Evolutionary conservation across 2,797 vertebrate genomes (phyloP), one percentile per base, ranked within the genome.

Genomic region (Capromys pilorides): DNA sequence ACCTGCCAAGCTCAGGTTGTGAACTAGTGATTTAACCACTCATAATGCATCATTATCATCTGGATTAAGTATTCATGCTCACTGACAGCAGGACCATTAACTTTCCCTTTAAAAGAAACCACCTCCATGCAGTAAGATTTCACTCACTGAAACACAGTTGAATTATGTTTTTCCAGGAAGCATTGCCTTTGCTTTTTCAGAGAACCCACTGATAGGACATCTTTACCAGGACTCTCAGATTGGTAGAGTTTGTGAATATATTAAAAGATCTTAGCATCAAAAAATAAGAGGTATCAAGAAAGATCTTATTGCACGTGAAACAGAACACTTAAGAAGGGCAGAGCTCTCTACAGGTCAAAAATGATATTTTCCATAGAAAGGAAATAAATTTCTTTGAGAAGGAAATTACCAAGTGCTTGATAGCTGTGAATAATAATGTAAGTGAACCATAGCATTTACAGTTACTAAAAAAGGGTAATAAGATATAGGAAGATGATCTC

Each of bases 41-140:
- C 54, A 80, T 79, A 85, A 88, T 86, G 71, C 41, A 81, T 61
- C 69, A 14, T 31, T 89, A 18, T 86, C 79, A 93, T 86, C 36
- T 64, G 21, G 14, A 85, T 94, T 66, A 93, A 88, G n/a, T 78
- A 78, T 93, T 96, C 93, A 71, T 22, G 39, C n/a, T 78, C 9
- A 22, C 11, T 91, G 80, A 85, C 59, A 96, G 79, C 3, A 88
- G 26, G 16, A 28, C 81, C 80, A 59, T 80, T 86, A 80, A 62
- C 57, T 92, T 77, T 82, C 54, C 67, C 75, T 88, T 90, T 59
- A 94, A 95, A 95, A 71, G 64, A 94, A 95, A 49, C 7, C 41
- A 69, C 54, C 16, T 71, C 71, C 24, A 78, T 45, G 66, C 89
- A 81, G 66, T 73, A 88, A 96, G 67, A 94, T 96, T 73, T 88